Evolutionary conservation across 2,113 vertebrate genomes (phyloP).

Genomic region (Chaenogobius annularis): DNA sequence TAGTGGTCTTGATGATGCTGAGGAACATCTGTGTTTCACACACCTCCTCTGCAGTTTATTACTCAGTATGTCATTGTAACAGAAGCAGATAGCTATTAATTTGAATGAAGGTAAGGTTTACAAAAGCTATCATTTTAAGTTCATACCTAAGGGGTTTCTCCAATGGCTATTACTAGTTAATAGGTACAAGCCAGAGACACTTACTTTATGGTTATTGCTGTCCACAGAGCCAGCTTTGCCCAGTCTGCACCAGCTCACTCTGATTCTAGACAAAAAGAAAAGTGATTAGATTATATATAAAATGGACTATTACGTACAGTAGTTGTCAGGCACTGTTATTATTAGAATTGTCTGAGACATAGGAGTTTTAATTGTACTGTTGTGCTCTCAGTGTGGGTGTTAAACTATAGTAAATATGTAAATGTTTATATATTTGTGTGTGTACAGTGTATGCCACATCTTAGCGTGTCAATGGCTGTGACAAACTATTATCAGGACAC

Average conservation of each 20-base stretch:
- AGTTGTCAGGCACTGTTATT: neutral
- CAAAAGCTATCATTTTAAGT: neutral
- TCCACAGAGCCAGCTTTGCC: neutral
- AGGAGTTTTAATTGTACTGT: neutral
- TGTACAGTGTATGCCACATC: slow-evolving; percentile 23
- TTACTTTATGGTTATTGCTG: neutral
- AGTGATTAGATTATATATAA: neutral
- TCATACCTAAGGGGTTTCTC: neutral
- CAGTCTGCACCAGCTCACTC: neutral
- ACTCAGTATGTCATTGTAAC: neutral
- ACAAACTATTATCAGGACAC: slow-evolving; percentile 66
- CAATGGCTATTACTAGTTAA: neutral
- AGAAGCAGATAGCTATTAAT: neutral
- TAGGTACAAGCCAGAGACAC: neutral
- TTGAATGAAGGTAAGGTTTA: neutral
- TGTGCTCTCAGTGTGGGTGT: neutral
- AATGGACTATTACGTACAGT: neutral
- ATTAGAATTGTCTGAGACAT: too few relatives aligned
- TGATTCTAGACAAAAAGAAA: neutral
- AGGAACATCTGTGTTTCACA: slow-evolving; percentile 1
- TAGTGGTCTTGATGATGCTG: slow-evolving; percentile 2
- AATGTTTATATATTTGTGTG: slow-evolving; percentile 6
- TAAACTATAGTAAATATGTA: neutral
- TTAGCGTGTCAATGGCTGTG: slow-evolving; percentile 42
- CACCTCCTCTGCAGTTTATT: neutral